Conservation (phyloP, 2,797 vertebrate genomes). For the Paratrypauchen microcephalus region DNA sequence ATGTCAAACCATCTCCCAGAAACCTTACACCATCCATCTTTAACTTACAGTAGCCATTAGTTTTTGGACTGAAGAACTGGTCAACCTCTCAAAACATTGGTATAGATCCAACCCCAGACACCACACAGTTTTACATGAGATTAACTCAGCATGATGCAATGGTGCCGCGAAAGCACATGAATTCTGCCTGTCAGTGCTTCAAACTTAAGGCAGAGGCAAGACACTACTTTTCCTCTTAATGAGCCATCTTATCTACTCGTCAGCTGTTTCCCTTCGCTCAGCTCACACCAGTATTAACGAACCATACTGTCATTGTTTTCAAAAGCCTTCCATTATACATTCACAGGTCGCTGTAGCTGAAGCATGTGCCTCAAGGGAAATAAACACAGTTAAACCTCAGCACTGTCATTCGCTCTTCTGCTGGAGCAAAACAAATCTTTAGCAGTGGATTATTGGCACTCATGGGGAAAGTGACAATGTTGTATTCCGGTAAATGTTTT, state of each 20-base stretch:
- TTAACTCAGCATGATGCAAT: slow-evolving; percentile 38
- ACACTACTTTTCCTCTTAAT: slow-evolving; percentile 25
- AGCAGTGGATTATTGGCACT: slow-evolving; percentile 26
- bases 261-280: slow-evolving; percentile 10
- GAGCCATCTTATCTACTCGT: slow-evolving; percentile 40
- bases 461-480: slow-evolving; percentile 7
- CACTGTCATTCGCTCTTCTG: slow-evolving; percentile 29
- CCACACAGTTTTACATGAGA: slow-evolving; percentile 48
- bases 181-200: slow-evolving; percentile 23
- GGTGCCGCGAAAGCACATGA: slow-evolving; percentile 38
- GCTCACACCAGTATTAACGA: slow-evolving; percentile 18
- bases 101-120: slow-evolving; percentile 37
- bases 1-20: no score
- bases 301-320: slow-evolving; percentile 23
- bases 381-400: slow-evolving; percentile 35
- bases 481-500: slow-evolving; percentile 4
- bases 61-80: not conserved
- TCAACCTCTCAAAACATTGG: slow-evolving; percentile 16
- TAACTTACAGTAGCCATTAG: not conserved
- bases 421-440: slow-evolving; percentile 17
- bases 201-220: not conserved
- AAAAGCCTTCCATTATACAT: slow-evolving; percentile 32
- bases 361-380: slow-evolving; percentile 40
- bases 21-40: not conserved
- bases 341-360: slow-evolving; percentile 16